These are phyloP conservation scores for Sebastes itinus DNA, from an alignment of 2,797 vertebrate genomes.

Conservation along the genomic window DNA sequence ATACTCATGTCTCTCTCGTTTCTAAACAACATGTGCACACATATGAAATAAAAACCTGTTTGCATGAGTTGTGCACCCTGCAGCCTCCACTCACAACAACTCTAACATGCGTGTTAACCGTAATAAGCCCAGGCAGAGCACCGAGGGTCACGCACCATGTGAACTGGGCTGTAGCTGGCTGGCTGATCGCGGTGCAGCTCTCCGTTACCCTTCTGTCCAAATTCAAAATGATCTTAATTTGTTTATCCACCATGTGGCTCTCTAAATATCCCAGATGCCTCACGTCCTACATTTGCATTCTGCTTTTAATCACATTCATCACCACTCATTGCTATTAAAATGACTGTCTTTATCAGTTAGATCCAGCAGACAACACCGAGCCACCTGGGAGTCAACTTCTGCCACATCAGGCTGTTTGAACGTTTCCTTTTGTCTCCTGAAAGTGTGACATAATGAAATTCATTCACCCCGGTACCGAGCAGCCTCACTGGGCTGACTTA, in stretches of 20 bases:
- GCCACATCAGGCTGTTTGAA: neutral
- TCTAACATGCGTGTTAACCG: neutral
- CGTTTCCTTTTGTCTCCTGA: neutral
- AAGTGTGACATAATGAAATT: conserved; percentile 2
- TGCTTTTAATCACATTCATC: conserved; percentile 21
- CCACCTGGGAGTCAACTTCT: neutral
- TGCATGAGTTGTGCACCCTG: neutral
- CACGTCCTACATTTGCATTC: conserved; percentile 13
- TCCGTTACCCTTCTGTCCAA: conserved; percentile 8
- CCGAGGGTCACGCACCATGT: neutral
- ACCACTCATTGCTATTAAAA: neutral
- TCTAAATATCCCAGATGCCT: conserved; percentile 19
- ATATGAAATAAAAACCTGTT: too few species aligned
- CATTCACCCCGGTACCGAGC: neutral
- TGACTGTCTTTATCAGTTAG: conserved; percentile 1
- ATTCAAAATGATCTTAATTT: conserved; percentile 18
- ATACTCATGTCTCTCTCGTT: too few species aligned
- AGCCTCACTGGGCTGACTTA: neutral
- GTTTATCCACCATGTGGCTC: conserved; percentile 19
- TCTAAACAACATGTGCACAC: too few species aligned
- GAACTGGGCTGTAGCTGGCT: neutral
- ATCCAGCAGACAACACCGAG: conserved; percentile 4
- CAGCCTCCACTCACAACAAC: neutral
- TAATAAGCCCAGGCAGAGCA: neutral
- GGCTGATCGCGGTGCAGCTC: neutral